Percentiles rank a stretch among this genome's conserved stretches.
Conservation (phyloP, 2,113 vertebrate species). For the Butorides virescens region DNA sequence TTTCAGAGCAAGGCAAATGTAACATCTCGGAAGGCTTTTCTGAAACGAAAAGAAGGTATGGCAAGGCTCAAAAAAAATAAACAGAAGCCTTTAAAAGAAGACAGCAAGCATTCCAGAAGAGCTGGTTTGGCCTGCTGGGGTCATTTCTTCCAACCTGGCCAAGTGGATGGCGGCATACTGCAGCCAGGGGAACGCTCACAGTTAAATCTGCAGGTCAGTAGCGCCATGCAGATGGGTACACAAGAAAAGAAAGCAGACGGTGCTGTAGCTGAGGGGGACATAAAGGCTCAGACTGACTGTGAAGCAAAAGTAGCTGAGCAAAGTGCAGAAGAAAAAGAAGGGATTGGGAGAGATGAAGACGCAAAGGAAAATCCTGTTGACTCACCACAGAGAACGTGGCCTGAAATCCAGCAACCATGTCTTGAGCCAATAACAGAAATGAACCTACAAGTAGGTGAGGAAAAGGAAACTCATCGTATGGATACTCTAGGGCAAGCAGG, state of each 20-base stretch:
- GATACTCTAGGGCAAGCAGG: background rate
- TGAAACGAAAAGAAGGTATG: slow-evolving; percentile 28
- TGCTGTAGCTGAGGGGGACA: background rate
- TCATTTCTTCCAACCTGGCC: background rate
- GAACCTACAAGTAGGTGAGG: background rate
- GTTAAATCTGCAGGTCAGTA: background rate
- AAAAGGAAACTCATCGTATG: background rate
- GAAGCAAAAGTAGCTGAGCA: background rate
- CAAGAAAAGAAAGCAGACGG: background rate
- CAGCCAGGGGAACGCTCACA: background rate
- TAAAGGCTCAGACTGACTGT: background rate
- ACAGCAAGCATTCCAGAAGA: background rate
- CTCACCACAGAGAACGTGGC: background rate
- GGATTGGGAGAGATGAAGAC: background rate
- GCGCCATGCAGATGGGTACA: background rate
- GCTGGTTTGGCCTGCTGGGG: background rate
- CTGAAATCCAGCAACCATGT: background rate
- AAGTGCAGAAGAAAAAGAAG: background rate
- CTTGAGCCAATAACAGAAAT: background rate
- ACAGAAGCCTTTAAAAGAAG: background rate
- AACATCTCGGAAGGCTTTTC: slow-evolving; percentile 25
- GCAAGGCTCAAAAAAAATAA: slow-evolving; percentile 45
- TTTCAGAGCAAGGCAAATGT: background rate
- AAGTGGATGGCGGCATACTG: background rate
- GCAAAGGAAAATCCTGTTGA: background rate